phyloP scores from a whole-genome alignment of 2,797 vertebrate species.

The Sebastes itinus region DNA sequence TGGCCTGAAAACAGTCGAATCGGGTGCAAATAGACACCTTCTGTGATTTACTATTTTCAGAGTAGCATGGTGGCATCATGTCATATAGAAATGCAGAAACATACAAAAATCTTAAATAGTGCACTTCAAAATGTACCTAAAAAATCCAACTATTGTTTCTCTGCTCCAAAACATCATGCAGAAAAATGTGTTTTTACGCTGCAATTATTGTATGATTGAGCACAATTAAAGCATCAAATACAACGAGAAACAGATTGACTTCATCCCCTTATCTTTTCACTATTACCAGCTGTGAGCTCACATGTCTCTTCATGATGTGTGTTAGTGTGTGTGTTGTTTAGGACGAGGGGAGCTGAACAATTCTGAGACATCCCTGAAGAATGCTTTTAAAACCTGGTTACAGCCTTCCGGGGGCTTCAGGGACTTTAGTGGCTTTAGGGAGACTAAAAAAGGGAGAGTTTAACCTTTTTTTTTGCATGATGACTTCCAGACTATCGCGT shows the following conservation, averaged over 20 bases:
- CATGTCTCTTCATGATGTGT: slow-evolving; percentile 2
- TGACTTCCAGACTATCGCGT: slow-evolving; percentile 73
- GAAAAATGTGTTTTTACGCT: not conserved
- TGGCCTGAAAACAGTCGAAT: fast-evolving
- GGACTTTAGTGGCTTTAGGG: slow-evolving; percentile 50
- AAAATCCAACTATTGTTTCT: not conserved
- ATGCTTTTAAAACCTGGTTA: slow-evolving; percentile 52
- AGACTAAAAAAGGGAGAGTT: slow-evolving; percentile 33
- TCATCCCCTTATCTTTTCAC: not conserved
- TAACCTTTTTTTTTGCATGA: slow-evolving; percentile 63
- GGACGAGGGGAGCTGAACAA: slow-evolving; percentile 9
- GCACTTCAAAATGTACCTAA: not conserved
- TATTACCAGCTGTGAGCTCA: not conserved
- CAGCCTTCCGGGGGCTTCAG: slow-evolving; percentile 28
- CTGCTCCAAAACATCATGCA: not conserved
- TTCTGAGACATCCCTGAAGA: slow-evolving; percentile 44
- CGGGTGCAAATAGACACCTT: not conserved
- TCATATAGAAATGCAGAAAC: not conserved
- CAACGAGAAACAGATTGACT: not conserved
- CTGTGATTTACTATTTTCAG: not conserved
- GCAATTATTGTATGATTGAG: not conserved
- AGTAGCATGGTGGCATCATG: not conserved
- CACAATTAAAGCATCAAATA: not conserved
- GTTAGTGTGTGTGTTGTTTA: slow-evolving; percentile 28
- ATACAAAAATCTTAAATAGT: not conserved